Evolutionary conservation across 2,113 vertebrate genomes (phyloP).

Genomic region (Centropus bengalensis): DNA sequence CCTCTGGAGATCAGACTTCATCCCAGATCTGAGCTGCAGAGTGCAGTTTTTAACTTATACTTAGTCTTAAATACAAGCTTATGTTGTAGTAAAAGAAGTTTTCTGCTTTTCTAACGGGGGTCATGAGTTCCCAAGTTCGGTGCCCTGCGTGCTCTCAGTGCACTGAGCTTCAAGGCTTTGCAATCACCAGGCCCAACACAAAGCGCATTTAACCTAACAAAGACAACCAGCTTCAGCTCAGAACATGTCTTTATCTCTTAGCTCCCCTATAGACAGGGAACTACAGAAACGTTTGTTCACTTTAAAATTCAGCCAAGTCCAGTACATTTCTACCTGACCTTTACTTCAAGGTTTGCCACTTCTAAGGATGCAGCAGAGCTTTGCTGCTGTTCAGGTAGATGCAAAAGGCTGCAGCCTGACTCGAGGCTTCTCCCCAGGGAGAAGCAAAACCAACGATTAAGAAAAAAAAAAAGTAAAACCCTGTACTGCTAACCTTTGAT

Average conservation of each 20-base stretch:
- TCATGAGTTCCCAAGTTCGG: background rate
- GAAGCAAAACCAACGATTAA: background rate
- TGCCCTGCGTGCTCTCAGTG: too few relatives aligned
- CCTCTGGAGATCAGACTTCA: background rate
- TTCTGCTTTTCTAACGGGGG: background rate
- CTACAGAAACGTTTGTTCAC: background rate
- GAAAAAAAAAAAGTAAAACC: background rate
- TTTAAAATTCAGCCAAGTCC: slow-evolving; percentile 17
- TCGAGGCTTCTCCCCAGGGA: background rate
- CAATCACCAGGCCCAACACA: background rate
- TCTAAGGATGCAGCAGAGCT: background rate
- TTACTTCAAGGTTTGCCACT: background rate
- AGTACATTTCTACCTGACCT: slow-evolving; percentile 1
- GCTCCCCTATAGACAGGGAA: background rate
- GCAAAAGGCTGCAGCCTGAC: background rate
- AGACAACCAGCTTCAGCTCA: background rate
- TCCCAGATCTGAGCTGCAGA: background rate
- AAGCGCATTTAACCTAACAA: background rate
- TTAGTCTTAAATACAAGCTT: background rate
- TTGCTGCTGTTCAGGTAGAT: background rate
- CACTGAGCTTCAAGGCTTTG: background rate
- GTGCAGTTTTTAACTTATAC: background rate
- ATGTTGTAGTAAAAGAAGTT: accelerated
- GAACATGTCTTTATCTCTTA: background rate
- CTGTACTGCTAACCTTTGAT: background rate